Percentiles rank a stretch among this genome's conserved stretches.
phyloP scores from a whole-genome alignment of 2,888 invertebrate species.

The Drosophila infuscata region DNA sequence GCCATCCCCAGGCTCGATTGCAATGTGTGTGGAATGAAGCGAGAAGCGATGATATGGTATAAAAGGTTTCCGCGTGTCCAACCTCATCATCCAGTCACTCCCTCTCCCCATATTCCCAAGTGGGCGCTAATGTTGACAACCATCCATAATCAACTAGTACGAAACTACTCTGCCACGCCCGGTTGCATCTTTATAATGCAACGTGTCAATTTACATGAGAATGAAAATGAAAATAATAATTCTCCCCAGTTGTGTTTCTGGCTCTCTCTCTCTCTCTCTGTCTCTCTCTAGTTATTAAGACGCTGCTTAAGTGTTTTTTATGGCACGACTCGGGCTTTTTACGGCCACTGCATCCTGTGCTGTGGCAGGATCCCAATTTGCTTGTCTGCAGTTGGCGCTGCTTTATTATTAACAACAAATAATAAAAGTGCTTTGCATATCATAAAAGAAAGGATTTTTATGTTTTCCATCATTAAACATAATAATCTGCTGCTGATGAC shows the following conservation, averaged over 20 bases:
- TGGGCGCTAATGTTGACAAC: conserved; percentile 21
- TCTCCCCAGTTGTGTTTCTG: conserved; percentile 23
- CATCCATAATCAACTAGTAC: conserved; percentile 30
- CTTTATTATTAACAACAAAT: conserved; percentile 76
- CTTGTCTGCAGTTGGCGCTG: conserved; percentile 35
- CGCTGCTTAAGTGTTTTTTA: conserved; percentile 66
- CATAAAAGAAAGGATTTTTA: conserved; percentile 78
- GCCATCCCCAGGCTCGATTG: conserved; percentile 54
- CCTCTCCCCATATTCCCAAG: neutral
- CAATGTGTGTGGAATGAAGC: conserved; percentile 70
- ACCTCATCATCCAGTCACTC: neutral
- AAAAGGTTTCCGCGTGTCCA: conserved; percentile 31
- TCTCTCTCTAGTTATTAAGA: conserved; percentile 21
- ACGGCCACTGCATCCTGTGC: conserved; percentile 61
- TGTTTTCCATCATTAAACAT: conserved; percentile 67
- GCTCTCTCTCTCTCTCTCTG: neutral
- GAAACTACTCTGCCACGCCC: conserved; percentile 15
- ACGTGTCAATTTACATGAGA: conserved; percentile 79
- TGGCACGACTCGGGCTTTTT: conserved; percentile 43
- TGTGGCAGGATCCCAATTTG: neutral
- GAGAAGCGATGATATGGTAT: conserved; percentile 42
- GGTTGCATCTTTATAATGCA: conserved; percentile 68
- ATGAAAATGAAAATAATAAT: conserved; percentile 67
- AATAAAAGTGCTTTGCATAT: conserved; percentile 78
- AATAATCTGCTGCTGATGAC: conserved; percentile 61